A percentile compares a stretch with the other conserved stretches of the same genome.
These are phyloP conservation scores for Strix occidentalis DNA, from an alignment of 2,797 vertebrate genomes.

Conservation along the genomic window DNA sequence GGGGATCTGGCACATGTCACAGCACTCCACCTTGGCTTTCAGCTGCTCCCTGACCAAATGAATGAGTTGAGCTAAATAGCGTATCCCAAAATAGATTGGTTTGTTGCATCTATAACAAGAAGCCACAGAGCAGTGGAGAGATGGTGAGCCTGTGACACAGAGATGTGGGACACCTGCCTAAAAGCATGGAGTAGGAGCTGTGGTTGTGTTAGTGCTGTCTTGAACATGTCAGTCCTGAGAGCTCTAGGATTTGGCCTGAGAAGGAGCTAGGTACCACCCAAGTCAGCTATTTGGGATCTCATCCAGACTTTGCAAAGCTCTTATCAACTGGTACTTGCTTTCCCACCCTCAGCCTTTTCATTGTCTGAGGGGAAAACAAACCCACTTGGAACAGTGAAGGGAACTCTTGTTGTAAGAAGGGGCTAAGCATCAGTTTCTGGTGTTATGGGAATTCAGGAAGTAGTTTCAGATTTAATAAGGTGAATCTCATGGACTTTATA, in stretches of 20 bases:
- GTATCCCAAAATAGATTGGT: background rate
- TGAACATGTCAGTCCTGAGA: background rate
- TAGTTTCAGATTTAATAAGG: background rate
- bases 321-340: background rate
- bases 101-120: background rate
- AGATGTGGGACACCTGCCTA: background rate
- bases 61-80: background rate
- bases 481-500: background rate
- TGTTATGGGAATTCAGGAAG: background rate
- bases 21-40: background rate
- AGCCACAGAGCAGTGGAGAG: background rate
- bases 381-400: background rate
- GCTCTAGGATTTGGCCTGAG: background rate
- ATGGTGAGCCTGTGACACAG: background rate
- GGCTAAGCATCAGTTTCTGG: background rate
- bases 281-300: no score
- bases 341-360: background rate
- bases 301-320: background rate
- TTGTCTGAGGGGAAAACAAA: background rate
- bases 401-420: background rate
- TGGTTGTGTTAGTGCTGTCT: background rate
- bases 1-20: background rate
- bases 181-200: background rate
- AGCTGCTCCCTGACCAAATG: background rate
- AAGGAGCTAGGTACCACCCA: background rate